phyloP scores from a whole-genome alignment of 1,140 invertebrate genomes.

The Armadillidium nasatum region DNA sequence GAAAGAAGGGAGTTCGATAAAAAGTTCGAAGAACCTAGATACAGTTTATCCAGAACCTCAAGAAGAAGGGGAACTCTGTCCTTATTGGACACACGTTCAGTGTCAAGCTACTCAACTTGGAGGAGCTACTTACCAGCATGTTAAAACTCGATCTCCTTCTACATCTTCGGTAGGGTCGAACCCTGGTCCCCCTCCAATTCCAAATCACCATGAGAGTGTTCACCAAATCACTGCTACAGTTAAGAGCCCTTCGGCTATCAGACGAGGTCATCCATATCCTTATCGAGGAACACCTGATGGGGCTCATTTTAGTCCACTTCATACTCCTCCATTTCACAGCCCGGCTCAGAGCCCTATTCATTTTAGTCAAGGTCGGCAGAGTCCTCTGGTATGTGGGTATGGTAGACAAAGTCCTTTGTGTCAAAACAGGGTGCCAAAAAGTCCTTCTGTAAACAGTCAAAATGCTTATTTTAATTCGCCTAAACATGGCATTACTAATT shows the following conservation, averaged over 20 bases:
- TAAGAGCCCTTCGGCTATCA: background rate
- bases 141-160: background rate
- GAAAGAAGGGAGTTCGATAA: background rate
- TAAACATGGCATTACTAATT: background rate
- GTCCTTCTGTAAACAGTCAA: background rate
- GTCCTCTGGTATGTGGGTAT: background rate
- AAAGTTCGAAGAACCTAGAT: background rate
- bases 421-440: background rate
- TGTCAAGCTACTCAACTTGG: background rate
- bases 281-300: background rate
- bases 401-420: background rate
- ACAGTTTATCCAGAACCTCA: background rate
- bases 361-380: background rate
- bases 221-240: background rate
- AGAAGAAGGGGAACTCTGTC: background rate
- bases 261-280: background rate
- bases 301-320: background rate
- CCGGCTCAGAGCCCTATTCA: background rate
- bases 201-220: background rate
- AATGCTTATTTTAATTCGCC: background rate
- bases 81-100: background rate
- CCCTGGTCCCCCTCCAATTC: background rate
- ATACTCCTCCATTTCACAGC: background rate
- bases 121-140: background rate
- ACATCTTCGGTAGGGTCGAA: background rate